A percentile compares a stretch with the other conserved stretches of the same genome.
These are phyloP conservation scores for Anas flavirostris DNA, from an alignment of 2,797 vertebrate species.

Conservation along the genomic window DNA sequence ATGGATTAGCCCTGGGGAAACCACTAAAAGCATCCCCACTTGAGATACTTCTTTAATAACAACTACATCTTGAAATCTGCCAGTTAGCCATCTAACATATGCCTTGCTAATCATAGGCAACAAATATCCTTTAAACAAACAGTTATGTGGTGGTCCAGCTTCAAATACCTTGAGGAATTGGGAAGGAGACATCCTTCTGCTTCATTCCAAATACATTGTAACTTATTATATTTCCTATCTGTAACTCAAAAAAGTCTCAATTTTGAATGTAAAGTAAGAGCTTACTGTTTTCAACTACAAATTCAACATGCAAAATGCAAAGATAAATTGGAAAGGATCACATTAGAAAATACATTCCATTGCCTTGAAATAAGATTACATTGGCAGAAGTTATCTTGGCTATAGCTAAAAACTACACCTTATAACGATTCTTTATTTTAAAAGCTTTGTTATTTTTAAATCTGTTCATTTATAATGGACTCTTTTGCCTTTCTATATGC, in stretches of 20 bases:
- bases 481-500: neutral
- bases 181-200: neutral
- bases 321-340: neutral
- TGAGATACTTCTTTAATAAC: neutral
- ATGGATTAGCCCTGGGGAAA: neutral
- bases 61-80: neutral
- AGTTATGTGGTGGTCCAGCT: neutral
- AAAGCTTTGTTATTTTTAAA: conserved; percentile 15
- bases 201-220: neutral
- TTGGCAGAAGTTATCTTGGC: neutral
- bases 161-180: neutral
- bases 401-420: neutral
- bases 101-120: neutral
- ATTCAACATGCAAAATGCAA: neutral
- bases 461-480: neutral
- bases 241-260: neutral
- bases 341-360: neutral
- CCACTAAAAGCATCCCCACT: neutral
- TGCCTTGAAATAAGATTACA: conserved; percentile 6
- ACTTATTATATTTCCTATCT: neutral
- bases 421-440: neutral
- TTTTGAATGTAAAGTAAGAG: neutral
- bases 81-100: neutral
- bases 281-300: neutral
- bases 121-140: neutral